Evolutionary conservation across 2,797 vertebrate genomes (phyloP).

Genomic region (Gadopsis marmoratus): DNA sequence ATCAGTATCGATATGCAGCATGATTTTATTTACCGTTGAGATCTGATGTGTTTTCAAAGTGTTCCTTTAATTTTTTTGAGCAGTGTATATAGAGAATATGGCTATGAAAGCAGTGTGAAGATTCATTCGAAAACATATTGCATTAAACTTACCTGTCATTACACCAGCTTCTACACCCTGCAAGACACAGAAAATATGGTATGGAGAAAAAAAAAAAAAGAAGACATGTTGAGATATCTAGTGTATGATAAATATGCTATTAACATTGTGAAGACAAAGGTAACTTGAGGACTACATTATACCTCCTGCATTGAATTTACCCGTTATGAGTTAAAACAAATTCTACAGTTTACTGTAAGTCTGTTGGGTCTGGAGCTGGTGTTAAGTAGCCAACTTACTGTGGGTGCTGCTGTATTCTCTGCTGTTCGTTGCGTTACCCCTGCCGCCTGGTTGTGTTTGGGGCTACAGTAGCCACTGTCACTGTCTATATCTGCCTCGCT

Average conservation of each 20-base stretch:
- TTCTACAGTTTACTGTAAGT: background rate
- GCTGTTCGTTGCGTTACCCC: conserved; percentile 66
- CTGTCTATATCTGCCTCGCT: conserved; percentile 99
- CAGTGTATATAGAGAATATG: background rate
- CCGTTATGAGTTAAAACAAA: background rate
- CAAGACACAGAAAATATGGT: conserved; percentile 30
- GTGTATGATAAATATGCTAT: background rate
- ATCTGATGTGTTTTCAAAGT: no score
- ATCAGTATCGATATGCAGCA: no score
- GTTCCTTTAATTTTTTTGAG: no score
- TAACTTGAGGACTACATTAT: conserved; percentile 1
- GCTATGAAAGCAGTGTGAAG: background rate
- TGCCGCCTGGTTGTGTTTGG: conserved; percentile 91
- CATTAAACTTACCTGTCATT: conserved; percentile 86
- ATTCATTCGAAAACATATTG: conserved; percentile 1
- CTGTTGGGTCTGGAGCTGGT: background rate
- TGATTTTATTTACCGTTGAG: no score
- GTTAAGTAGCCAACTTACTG: conserved; percentile 43
- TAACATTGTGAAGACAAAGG: background rate
- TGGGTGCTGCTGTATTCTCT: conserved; percentile 61
- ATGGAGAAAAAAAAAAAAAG: conserved; percentile 4
- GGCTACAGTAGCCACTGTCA: conserved; percentile 98
- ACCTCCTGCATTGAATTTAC: background rate
- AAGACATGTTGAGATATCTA: conserved; percentile 1
- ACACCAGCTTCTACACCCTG: conserved; percentile 89